Conservation (phyloP, 2,113 vertebrate species). For the Cochlearius cochlearius region DNA sequence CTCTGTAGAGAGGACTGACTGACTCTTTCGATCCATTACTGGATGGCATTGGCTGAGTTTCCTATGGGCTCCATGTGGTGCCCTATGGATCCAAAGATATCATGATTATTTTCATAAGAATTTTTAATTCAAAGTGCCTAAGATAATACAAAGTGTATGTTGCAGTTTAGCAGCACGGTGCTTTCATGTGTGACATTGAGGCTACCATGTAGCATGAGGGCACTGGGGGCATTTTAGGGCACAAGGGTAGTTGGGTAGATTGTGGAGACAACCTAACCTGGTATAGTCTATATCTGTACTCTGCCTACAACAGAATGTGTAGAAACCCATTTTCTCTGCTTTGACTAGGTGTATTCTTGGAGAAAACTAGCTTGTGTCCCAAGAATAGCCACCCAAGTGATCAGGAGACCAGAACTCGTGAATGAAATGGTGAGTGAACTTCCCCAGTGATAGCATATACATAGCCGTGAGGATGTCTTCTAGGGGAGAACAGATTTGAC, state of each 20-base stretch:
- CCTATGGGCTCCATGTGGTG: neutral
- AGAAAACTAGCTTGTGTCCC: neutral
- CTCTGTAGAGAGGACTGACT: neutral
- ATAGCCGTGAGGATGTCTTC: neutral
- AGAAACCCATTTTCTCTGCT: neutral
- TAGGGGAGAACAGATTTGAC: neutral
- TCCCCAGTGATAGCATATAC: neutral
- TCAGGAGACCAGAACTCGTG: neutral
- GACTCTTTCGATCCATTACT: neutral
- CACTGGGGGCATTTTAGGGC: accelerated
- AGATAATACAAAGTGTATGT: neutral
- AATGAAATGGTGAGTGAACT: neutral
- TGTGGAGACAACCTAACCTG: neutral
- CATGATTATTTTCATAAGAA: neutral
- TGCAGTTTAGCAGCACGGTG: neutral
- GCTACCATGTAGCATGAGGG: neutral
- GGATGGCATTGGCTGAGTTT: neutral
- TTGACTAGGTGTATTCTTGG: neutral
- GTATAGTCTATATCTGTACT: too few relatives aligned
- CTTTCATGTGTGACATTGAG: neutral
- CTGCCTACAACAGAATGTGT: neutral
- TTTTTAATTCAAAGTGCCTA: neutral
- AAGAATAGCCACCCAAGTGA: neutral
- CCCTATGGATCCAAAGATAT: neutral
- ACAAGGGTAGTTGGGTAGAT: neutral